Base-by-base conservation (phyloP, 2,888 invertebrate genomes). In the Heteromurus nitidus region DNA sequence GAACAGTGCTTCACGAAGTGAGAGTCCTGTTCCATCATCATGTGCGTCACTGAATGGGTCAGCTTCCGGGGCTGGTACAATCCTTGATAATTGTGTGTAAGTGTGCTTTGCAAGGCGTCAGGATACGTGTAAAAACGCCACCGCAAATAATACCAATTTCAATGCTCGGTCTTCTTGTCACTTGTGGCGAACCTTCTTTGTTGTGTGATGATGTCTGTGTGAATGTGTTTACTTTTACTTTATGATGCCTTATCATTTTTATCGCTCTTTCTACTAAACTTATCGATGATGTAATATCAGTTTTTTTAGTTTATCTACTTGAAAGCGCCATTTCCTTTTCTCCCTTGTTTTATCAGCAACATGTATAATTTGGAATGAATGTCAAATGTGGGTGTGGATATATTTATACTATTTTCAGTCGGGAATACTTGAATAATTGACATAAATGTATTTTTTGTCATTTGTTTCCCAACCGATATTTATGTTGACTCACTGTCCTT, bases 11-110 rank as follows among this genome's bases (percentile, higher is more conserved):
- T 67, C 72, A 2, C 28, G 82, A 70, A 82, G 82, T 53, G 82
- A 76, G 53, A 82, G 82, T 67, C 82, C 82, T 44, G 82, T 76
- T 18, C 82, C 76, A 1, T 75, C 80, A 1, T 67, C 72, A n/a
- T 79, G 69, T 42, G 65, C 73, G 3, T 81, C 75, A 7, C 20
- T 82, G 3, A 82, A 82, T 62, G 82, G 82, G 53, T 16, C 67
- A 30, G 75, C 70, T 0, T 31, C 62, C 22, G 69, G 73, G 20
- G 30, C 68, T 22, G 76, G 76, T 44, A 65, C 75, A 9, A 50
- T 83, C 22, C 73, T 83, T 72, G 83, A 83, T 55, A 73, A 65
- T 30, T 83, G 80, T 53, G 81, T 83, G 83, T 83, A 83, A 83
- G 83, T 77, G 24, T 70, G 9, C 42, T 60, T 58, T 16, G 11